These are phyloP conservation scores for Callinectes sapidus DNA, from an alignment of 2,888 invertebrate species.

Conservation along the genomic window DNA sequence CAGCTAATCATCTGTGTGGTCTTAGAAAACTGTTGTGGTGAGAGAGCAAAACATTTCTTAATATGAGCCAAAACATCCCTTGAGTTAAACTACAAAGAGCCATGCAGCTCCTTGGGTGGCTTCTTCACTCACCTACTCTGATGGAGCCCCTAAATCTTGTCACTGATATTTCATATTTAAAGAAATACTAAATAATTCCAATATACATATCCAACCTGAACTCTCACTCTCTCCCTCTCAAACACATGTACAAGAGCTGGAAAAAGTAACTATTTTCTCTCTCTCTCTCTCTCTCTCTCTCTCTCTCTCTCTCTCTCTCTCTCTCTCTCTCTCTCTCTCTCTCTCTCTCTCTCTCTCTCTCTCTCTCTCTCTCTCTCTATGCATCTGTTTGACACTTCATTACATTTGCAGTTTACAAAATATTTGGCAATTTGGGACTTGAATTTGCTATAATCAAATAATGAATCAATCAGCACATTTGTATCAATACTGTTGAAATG, in stretches of 20 bases:
- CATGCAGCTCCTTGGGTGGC: not conserved
- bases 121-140: not conserved
- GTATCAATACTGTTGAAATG: not conserved
- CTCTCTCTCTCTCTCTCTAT: not conserved
- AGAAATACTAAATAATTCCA: not conserved
- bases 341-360: not conserved
- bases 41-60: too few relatives aligned
- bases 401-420: too few relatives aligned
- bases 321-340: conserved; percentile 31
- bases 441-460: too few relatives aligned
- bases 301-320: conserved; percentile 31
- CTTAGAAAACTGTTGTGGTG: too few relatives aligned
- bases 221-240: conserved; percentile 5
- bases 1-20: too few relatives aligned
- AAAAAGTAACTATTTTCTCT: not conserved
- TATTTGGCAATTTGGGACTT: too few relatives aligned
- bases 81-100: not conserved
- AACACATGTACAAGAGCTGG: not conserved
- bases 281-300: conserved; percentile 33
- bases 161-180: not conserved
- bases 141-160: not conserved
- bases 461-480: not conserved
- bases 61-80: not conserved
- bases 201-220: not conserved
- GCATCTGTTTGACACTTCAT: too few relatives aligned